Evolutionary conservation across 2,888 invertebrate species (phyloP).

Genomic region (Callimorpha dominula): DNA sequence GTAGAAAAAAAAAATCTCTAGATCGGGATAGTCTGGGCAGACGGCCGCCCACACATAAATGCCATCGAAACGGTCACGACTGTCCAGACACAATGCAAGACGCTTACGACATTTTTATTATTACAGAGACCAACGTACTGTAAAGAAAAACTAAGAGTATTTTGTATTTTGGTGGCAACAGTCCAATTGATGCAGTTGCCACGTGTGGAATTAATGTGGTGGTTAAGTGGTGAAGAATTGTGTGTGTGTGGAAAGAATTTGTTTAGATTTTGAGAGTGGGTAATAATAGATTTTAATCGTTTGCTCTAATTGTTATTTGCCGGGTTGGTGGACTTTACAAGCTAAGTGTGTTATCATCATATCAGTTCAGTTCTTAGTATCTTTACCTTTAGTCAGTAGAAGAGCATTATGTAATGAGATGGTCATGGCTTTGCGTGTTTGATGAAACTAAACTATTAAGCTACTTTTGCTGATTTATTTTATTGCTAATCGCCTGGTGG

Average conservation of each 20-base stretch:
- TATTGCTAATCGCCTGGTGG: no score
- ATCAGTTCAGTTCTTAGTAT: background rate
- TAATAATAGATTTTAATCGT: slow-evolving; percentile 5
- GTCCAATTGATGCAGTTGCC: slow-evolving; percentile 24
- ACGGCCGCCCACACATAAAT: slow-evolving; percentile 44
- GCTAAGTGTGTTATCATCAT: background rate
- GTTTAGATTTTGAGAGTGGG: background rate
- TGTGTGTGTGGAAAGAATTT: background rate
- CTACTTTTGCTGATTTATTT: no score
- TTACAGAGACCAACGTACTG: slow-evolving; percentile 47
- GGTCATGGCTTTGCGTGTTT: background rate
- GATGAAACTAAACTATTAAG: no score
- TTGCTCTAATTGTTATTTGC: background rate
- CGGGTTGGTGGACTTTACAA: background rate
- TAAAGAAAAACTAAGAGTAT: slow-evolving; percentile 17
- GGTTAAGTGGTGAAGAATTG: slow-evolving; percentile 8
- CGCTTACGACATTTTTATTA: slow-evolving; percentile 46
- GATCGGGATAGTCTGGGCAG: slow-evolving; percentile 23
- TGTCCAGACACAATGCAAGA: slow-evolving; percentile 48
- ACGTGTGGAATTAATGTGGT: slow-evolving; percentile 11
- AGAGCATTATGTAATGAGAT: background rate
- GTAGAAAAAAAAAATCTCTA: background rate
- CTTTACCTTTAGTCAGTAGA: background rate
- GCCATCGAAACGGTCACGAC: slow-evolving; percentile 30
- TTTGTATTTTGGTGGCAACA: slow-evolving; percentile 21